Base-by-base conservation (phyloP, 2,113 vertebrate species). In the Trogon melanurus region DNA sequence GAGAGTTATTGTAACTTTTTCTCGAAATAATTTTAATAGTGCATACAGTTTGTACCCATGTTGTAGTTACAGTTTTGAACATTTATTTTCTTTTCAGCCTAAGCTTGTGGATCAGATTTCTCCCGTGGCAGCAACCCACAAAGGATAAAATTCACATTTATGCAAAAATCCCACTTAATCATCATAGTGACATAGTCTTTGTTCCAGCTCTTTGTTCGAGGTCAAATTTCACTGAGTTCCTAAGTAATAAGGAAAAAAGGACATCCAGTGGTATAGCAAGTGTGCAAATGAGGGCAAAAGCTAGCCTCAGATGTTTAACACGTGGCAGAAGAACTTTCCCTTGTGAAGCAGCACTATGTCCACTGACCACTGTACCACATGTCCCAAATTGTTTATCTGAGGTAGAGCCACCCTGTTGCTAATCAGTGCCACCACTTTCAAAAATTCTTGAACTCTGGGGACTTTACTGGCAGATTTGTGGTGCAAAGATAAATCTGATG, bases 141-240 rank as follows among this genome's bases (percentile, higher is more conserved):
- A 93, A 84, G 80, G 45, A 90, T 57, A 90, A 92, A 92, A 85
- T 92, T 93, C 69, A 88, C 3, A 0, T 91, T 85, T 67, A 67
- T 95, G 75, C 69, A 91, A 89, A 94, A 89, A 88, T 88, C 83
- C 53, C 79, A 86, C 72, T 92, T 95, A 93, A 91, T 88, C 85
- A 88, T 93, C 75, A 23, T 25, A 80, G 61, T 89, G 91, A 91
- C 73, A 75, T 45, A 88, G 69, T 93, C 88, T 90, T 95, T 92
- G 72, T 87, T 89, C 76, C 73, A 90, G 73, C 57, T 79, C 66
- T 93, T 93, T 91, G 71, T 88, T 41, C 71, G 56, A 91, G 91
- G 74, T 91, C 89, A 83, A 38, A 89, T 93, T 91, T 91, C 71
- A 88, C 47, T 2, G 62, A 65, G 61, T 79, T 95, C 38, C 76